Conservation (phyloP, 2,113 vertebrate genomes). For the Merops nubicus region DNA sequence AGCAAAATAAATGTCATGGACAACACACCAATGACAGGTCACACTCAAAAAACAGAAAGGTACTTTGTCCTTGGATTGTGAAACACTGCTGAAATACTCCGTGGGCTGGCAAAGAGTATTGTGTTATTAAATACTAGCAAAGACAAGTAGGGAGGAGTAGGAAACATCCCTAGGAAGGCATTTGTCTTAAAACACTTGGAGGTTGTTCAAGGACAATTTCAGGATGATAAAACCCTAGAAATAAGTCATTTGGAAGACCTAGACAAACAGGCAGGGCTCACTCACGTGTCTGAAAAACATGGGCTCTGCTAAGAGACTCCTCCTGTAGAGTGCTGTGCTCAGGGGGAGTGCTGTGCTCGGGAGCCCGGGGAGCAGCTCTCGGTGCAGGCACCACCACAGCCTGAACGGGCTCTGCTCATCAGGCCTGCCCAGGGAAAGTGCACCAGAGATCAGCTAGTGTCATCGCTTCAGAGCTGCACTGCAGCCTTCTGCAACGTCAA, state of each 20-base stretch:
- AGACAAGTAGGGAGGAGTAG: neutral
- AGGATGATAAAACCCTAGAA: neutral
- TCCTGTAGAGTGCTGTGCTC: neutral
- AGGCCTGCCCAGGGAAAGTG: neutral
- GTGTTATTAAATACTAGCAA: neutral
- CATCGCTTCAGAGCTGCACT: neutral
- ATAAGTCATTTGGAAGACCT: neutral
- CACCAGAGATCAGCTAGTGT: neutral
- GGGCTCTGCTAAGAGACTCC: neutral
- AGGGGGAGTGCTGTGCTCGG: neutral
- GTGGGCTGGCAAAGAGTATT: neutral
- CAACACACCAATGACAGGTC: neutral
- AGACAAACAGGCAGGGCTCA: neutral
- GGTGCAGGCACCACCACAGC: neutral
- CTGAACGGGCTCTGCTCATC: rapidly evolving
- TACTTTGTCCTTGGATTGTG: slow-evolving; percentile 1
- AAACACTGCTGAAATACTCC: neutral
- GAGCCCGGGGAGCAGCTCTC: neutral
- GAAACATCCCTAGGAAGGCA: neutral
- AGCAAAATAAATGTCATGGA: slow-evolving; percentile 26
- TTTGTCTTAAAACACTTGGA: neutral
- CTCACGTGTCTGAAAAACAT: rapidly evolving
- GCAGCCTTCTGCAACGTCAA: neutral
- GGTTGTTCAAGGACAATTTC: neutral
- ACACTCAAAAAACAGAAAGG: slow-evolving; percentile 6